Base-by-base conservation (phyloP, 2,113 vertebrate species). In the Glareola pratincola region DNA sequence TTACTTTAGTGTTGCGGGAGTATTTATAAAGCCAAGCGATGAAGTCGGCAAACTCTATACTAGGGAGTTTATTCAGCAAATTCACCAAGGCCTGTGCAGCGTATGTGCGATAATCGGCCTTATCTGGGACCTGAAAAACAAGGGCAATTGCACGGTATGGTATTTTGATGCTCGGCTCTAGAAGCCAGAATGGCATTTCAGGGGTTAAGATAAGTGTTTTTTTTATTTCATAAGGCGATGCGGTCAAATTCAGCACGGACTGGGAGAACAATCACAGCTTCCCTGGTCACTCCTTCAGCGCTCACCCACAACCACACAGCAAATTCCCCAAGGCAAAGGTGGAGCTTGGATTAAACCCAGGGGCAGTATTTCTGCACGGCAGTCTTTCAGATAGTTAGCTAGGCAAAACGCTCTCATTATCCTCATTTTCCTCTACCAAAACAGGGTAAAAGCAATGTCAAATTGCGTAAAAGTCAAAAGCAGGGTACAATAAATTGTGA, bases 61-160 rank as follows among this genome's bases (percentile, higher is more conserved):
- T 97, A 4, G 98, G 97, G 95, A 99, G 98, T 91, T 98, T 98
- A 43, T 91, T 94, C 53, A 98, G 98, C 81, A 99, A 94, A 91
- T 97, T 98, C 9, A 98, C 98, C 59, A 99, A 93, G 53, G 99
- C 98, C 92, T 99, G 98, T 1, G 99, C 98, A 17, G 99, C 99
- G 0, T 97, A 97, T 1, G 91, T 98, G 34, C 99, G 98, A 86
- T 98, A 99, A 39, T 99, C 99, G 11, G 98, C 97, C 92, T 99
- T 99, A 92, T 99, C 99, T 43, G 99, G 98, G 92, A 99, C 99
- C 99, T 99, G 73, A n/a, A 98, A 98, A 12, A 73, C 36, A 96
- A 72, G 64, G 48, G 26, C 26, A 90, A 30, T 32, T 4, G 32
- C 67, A 39, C 8, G 41, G 32, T 14, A 16, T 7, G 67, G 30